Percentiles rank a stretch among this genome's conserved stretches.
These are phyloP conservation scores for Siniperca scherzeri DNA, from an alignment of 2,797 vertebrate genomes.

Conservation along the genomic window DNA sequence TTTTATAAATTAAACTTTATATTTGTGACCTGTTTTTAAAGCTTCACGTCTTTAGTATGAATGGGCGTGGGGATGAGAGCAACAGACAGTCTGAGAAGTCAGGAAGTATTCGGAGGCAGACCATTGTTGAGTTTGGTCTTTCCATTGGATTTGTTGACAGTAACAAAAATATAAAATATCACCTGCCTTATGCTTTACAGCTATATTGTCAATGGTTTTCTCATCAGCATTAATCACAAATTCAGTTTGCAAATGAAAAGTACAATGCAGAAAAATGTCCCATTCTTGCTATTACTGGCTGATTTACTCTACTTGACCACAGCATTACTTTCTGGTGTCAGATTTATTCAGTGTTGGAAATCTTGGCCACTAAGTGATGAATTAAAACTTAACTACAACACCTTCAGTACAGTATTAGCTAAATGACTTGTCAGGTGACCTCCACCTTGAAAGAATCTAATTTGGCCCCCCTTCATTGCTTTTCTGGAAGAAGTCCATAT, in stretches of 20 bases:
- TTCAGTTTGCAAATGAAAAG: background rate
- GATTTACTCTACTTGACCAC: slow-evolving; percentile 1
- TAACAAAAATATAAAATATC: background rate
- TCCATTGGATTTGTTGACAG: background rate
- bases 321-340: background rate
- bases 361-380: background rate
- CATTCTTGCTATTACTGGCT: background rate
- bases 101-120: background rate
- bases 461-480: background rate
- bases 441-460: background rate
- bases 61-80: background rate
- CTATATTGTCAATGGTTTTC: background rate
- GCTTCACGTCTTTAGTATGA: background rate
- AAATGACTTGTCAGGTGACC: background rate
- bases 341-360: background rate
- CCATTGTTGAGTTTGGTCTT: background rate
- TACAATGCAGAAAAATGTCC: background rate
- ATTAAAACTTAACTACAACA: background rate
- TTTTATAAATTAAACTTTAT: background rate
- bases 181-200: background rate
- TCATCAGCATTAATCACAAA: background rate
- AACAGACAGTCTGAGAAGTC: background rate
- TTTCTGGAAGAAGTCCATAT: background rate
- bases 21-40: background rate
- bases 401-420: background rate